A percentile compares a stretch with the other conserved stretches of the same genome.
Evolutionary conservation across 2,113 vertebrate genomes (phyloP).

Genomic region (Indicator maculatus): DNA sequence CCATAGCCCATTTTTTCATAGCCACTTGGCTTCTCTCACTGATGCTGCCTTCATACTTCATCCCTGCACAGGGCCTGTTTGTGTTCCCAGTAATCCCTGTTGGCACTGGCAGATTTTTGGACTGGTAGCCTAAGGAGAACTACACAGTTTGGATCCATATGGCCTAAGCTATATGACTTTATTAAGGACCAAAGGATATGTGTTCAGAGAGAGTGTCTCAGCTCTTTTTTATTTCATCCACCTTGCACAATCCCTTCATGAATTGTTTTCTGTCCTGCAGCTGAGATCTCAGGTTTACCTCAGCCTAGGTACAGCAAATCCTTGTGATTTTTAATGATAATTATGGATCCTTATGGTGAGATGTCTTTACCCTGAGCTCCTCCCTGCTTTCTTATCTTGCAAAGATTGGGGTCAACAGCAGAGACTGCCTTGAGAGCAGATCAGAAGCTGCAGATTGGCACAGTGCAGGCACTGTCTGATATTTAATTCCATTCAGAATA

Average conservation of each 20-base stretch:
- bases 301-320: neutral
- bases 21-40: accelerated
- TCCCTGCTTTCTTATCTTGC: neutral
- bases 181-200: neutral
- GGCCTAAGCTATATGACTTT: neutral
- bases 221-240: neutral
- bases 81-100: neutral
- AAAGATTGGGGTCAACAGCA: neutral
- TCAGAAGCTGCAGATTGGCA: neutral
- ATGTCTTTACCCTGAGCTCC: neutral
- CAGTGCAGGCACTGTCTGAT: neutral
- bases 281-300: neutral
- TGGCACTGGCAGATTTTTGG: neutral
- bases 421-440: neutral
- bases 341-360: neutral
- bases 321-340: neutral
- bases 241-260: neutral
- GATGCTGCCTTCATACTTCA: neutral
- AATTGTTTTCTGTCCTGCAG: neutral
- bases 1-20: neutral
- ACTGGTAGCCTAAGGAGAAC: neutral
- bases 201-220: neutral
- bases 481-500: conserved; percentile 24
- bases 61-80: neutral
- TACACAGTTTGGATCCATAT: neutral